Base-by-base conservation (phyloP, 2,797 vertebrate genomes). In the Diplodus sargus region DNA sequence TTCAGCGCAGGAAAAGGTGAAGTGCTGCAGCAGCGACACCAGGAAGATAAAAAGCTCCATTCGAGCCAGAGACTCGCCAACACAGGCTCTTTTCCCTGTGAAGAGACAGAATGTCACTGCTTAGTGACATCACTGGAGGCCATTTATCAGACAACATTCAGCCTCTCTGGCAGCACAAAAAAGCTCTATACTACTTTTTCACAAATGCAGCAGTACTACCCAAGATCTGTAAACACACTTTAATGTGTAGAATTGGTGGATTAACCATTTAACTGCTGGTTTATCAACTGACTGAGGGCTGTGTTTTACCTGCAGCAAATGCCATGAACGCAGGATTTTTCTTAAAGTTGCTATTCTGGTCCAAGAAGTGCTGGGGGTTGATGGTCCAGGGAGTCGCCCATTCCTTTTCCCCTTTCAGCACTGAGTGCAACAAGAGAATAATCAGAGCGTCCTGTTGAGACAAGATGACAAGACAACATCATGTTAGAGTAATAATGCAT, bases 21-120 rank as follows among this genome's bases (percentile, higher is more conserved):
- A 94, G 42, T 70, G 52, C 78, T 91, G 91, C 54, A 97, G 83
- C 73, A 96, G 79, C 18, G 94, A 61, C 4, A 95, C 94, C 23
- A 96, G 22, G 75, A 96, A 94, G 17, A 97, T 87, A 70, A 96
- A 97, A 42, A 97, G 83, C 81, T 97, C 95, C 39, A 95, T 95
- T 0, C 90, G 93, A 0, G 94, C 96, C 81, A 97, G 88, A 68
- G 94, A 91, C 85, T 97, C 96, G 0, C 96, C 96, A 0, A 94
- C 94, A 81, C 96, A 97, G 13, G 90, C 49, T 1, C 96, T 90
- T 70, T 96, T 96, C 58, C 96, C 96, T 96, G 83, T 10, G 34
- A 49, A 59, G 34, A 69, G 3, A 80, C 25, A 34, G 34, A 34
- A 34, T 34, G 34, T 34, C 34, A 34, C 34, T 9, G 34, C 34